Evolutionary conservation across 2,797 vertebrate genomes (phyloP), one percentile per base, ranked within the genome.

Genomic region (Sebastes steindachneri): DNA sequence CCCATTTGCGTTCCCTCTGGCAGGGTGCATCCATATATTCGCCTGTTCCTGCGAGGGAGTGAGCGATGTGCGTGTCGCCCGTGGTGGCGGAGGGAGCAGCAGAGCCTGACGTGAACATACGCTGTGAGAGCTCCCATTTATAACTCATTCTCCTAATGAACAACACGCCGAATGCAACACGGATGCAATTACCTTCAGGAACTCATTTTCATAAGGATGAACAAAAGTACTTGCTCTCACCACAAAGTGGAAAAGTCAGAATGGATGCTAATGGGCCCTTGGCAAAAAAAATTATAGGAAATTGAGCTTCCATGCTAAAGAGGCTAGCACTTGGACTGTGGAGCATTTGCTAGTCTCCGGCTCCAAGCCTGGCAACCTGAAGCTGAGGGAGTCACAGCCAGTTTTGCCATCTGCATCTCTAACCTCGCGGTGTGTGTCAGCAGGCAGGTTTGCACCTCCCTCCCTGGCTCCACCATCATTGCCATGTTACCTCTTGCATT

Each of bases 51-150:
- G 85, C 71, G 54, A 89, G 90, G 75, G 85, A 90, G 86, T 91
- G 92, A 93, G 91, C 76, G 85, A 94, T 95, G 94, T 83, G 79
- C 67, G 62, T 84, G 91, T 93, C 89, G 88, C 89, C 87, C 83
- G 25, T 68, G 75, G 90, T 89, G 93, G 93, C 91, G 79, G 90
- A 77, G 85, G 79, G 89, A 94, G 90, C 93, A 93, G 89, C 85
- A 35, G 90, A 92, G 93, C 93, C 86, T 93, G 90, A 92, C 89
- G 90, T 82, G 88, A 94, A 93, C 94, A 95, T 94, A 95, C 88
- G 93, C 91, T 91, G 86, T 72, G 84, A 92, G 88, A 92, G 91
- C 86, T 92, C 91, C 90, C 91, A 93, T 93, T 94, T 94, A 95
- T 94, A 94, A 92, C 87, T 90, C 77, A 89, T 85, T 82, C 83